These are phyloP conservation scores for Platycheirus rosarum DNA, from an alignment of 2,888 invertebrate species.

Conservation along the genomic window DNA sequence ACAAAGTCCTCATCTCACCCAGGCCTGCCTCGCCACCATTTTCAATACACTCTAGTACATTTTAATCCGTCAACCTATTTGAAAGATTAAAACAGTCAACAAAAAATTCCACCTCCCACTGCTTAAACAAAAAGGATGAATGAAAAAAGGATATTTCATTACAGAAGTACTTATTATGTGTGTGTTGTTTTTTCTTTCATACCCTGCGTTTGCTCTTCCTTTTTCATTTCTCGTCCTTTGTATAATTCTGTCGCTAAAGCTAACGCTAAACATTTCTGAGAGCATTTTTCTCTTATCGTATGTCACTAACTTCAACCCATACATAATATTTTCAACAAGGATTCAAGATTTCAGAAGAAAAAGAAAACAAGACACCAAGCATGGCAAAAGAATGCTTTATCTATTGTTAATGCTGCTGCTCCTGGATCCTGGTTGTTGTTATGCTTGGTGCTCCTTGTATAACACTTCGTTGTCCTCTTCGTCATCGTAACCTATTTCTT, in stretches of 20 bases:
- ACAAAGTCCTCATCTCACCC: slow-evolving; percentile 57
- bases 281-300: slow-evolving; percentile 48
- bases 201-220: slow-evolving; percentile 2
- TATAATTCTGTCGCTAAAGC: slow-evolving; percentile 23
- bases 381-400: slow-evolving; percentile 31
- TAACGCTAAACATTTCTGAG: slow-evolving; percentile 53
- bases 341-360: slow-evolving; percentile 14
- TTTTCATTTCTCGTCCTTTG: slow-evolving; percentile 38
- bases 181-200: not conserved
- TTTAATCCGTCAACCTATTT: slow-evolving; percentile 55
- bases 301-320: slow-evolving; percentile 25
- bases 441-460: slow-evolving; percentile 16
- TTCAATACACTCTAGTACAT: slow-evolving; percentile 10
- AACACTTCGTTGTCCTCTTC: not conserved
- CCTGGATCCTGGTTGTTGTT: slow-evolving; percentile 17
- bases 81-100: slow-evolving; percentile 63
- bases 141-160: slow-evolving; percentile 60
- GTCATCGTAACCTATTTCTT: not conserved
- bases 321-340: slow-evolving; percentile 16
- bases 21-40: too few relatives aligned
- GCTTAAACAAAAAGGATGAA: not conserved
- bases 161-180: slow-evolving; percentile 24
- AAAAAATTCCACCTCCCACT: slow-evolving; percentile 19
- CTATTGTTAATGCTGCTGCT: slow-evolving; percentile 39
- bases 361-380: slow-evolving; percentile 22